Evolutionary conservation across 2,888 invertebrate genomes (phyloP), one percentile per base, ranked within the genome.

Genomic region (Selenia dentaria): DNA sequence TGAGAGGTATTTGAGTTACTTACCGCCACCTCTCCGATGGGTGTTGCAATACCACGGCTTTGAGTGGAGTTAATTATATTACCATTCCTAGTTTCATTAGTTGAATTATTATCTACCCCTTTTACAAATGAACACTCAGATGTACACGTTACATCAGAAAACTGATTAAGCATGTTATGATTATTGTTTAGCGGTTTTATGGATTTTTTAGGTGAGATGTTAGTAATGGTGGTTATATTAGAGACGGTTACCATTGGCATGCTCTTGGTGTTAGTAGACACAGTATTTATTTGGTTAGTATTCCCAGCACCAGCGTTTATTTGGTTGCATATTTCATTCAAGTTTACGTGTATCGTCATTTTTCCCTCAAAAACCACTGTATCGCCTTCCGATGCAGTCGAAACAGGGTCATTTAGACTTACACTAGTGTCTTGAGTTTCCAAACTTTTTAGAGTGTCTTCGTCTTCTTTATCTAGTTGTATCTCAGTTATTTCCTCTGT

Each of bases 181-280:
- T n/a, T 46, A 35, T 67, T 74, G 65, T 80, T 86, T 81, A 84
- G 84, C 82, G 80, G 68, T 79, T 86, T 86, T 79, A 86, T 81
- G 82, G 88, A 86, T 80, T 78, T 84, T 71, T 88, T 89, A 63
- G 89, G 86, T 77, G 90, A 89, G 64, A 87, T 86, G 75, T 89
- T 90, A 89, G 90, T 85, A 71, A 85, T 91, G 68, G 91, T 91
- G 67, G 84, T 88, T 70, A 91, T 91, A 74, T 91, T 90, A 83
- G 91, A 91, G 69, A 91, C 91, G 82, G 88, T 91, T 90, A 91
- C 90, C 91, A 86, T 87, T 70, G 91, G 83, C 86, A 88, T 90
- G 87, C 86, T 81, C 70, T 83, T 84, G 79, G 68, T 74, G 77
- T 83, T 88, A 86, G 82, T 70, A 62, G 78, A 61, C 51, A 74